Evolutionary conservation across 2,888 invertebrate genomes (phyloP), one percentile per base, ranked within the genome.

Genomic region (Drosophila fulvimacula): DNA sequence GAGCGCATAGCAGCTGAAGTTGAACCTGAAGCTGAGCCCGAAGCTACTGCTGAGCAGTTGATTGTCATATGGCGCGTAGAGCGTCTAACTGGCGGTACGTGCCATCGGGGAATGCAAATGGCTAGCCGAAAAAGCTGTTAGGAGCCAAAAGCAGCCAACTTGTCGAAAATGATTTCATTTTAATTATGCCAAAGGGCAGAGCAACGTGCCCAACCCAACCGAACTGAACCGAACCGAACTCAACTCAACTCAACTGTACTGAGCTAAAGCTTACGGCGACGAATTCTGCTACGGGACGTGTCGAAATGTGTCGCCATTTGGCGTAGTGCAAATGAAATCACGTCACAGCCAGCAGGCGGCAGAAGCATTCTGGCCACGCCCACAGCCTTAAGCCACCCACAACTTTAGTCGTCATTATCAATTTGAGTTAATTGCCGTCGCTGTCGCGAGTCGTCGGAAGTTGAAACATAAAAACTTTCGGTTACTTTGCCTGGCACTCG

Each of bases 91-190:
- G 78, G 55, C 61, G 72, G 41, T 80, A 78, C 81, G 77, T 78
- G 81, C 69, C 73, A 61, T 39, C 44, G 19, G 13, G 42, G 36
- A 49, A 78, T 66, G 82, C 61, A 69, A 79, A 77, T 79, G 49
- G 64, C 72, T 63, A 32, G 64, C 57, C 69, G 69, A 75, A 76
- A 76, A 76, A 76, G 80, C 80, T 55, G 80, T 63, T 76, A 63
- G 61, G 65, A 70, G 76, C 62, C 41, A 76, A 76, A 60, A 65
- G 65, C 58, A 66, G 69, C 58, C 76, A 83, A 84, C 70, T 84
- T 89, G 83, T 84, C 89, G 89, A 88, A 84, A 84, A 88, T 88
- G 75, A 84, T 84, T 84, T 84, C 80, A 73, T 88, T 89, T 84
- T 84, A 84, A 89, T 84, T 84, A 88, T 82, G 83, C 89, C 88